Conservation (phyloP, 2,888 invertebrate species). For the Apodemia zela region DNA sequence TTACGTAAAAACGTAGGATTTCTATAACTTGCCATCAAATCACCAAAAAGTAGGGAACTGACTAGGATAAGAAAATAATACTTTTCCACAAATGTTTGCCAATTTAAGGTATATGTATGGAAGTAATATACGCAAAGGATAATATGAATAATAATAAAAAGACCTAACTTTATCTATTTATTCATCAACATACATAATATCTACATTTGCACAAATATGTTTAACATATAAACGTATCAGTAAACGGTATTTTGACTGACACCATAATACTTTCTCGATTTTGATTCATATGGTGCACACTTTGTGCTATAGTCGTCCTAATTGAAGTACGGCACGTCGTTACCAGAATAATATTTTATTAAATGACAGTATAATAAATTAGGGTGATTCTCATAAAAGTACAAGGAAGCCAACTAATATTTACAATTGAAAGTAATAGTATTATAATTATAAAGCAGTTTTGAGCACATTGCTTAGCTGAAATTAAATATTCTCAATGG, state of each 20-base stretch:
- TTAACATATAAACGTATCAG: conserved; percentile 71
- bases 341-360: conserved; percentile 58
- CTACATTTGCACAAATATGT: conserved; percentile 78
- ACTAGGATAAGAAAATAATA: too few relatives aligned
- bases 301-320: conserved; percentile 39
- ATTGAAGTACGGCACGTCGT: conserved; percentile 51
- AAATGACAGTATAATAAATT: conserved; percentile 68
- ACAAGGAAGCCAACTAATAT: conserved; percentile 70
- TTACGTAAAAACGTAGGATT: too few relatives aligned
- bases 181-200: conserved; percentile 80
- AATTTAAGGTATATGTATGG: too few relatives aligned
- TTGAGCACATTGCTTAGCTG: background rate
- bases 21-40: too few relatives aligned
- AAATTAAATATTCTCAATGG: conserved; percentile 3
- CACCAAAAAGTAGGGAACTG: too few relatives aligned
- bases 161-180: conserved; percentile 70
- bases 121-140: too few relatives aligned
- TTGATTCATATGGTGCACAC: conserved; percentile 43
- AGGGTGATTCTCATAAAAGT: conserved; percentile 40
- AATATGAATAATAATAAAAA: conserved; percentile 37
- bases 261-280: conserved; percentile 63
- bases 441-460: conserved; percentile 21
- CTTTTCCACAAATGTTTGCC: too few relatives aligned
- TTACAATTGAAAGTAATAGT: conserved; percentile 54
- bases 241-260: conserved; percentile 56